Base-by-base conservation (phyloP, 2,888 invertebrate genomes). In the Microlaimidae sp. region DNA sequence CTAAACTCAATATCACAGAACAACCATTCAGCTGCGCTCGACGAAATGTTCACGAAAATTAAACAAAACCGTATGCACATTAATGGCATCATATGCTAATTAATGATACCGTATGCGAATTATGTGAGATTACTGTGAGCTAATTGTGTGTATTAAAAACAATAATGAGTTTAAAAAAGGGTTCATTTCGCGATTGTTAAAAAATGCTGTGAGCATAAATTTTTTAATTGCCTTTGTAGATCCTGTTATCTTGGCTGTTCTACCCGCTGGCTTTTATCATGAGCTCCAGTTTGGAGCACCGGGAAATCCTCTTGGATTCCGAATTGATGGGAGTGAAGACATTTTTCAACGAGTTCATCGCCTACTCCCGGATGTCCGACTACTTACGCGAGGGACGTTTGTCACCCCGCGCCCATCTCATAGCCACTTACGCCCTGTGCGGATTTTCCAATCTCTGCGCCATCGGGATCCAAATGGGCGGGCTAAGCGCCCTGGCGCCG, bases 401-500 rank as follows among this genome's bases (percentile, higher is more conserved):
- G 13, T 7, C 21, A 7, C 7, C 47, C 17, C 51, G 43, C 7
- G 43, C 43, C 7, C 13, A 43, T 10, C 23, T 43, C 17, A 64
- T 64, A 38, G 62, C 63, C 23, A 65, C 63, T 1, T 74, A 72
- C 58, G 73, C 74, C 0, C 61, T 74, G 46, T 74, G 74, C 62
- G 73, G 74, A 2, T 74, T 74, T 61, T 66, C 73, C 28, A 74
- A 74, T 60, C 61, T 74, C 26, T 62, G 70, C 29, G 70, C 71
- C 25, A 69, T 74, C 32, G 74, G 74, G 2, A 65, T 72, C 27
- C 69, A 70, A 58, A 59, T 74, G 25, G 74, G 71, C 19, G 29
- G 41, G 19, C 53, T 65, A 4, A 50, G 54, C 21, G 48, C 55
- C 17, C 57, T 63, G 60, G 59, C 59, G 38, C 63, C 64, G 13